Base-by-base conservation (phyloP, 2,888 invertebrate genomes). In the Mimumesa dahlbomi region DNA sequence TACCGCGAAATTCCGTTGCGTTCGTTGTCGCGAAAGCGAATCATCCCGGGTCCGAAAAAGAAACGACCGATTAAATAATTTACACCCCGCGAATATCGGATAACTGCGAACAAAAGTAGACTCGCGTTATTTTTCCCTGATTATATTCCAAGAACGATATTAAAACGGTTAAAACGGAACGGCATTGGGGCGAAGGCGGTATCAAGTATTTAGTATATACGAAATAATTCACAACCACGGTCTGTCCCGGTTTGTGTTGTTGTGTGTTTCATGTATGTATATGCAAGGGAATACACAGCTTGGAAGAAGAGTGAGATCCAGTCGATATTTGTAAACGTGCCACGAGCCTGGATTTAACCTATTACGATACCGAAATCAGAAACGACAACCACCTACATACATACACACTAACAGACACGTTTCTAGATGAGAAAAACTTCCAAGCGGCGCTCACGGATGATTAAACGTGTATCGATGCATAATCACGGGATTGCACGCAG, bases 161-260 rank as follows among this genome's bases (percentile, higher is more conserved):
- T 21, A 46, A n/a, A n/a, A 21, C 4, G 40, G 29, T 43, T 66
- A n/a, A 66, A 66, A 66, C 53, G 67, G 42, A 11, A 48, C 31
- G 34, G 52, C 29, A 48, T 53, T 58, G 19, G 46, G 48, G 53
- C 38, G 43, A 58, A 38, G 49, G 19, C 16, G 16, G n/a, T 14
- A 2, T 66, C 31, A 69, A 69, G 52, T 69, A 67, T 69, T 67
- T 50, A 69, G 13, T 46, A 22, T 19, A 40, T 54, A 38, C 6
- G 40, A 16, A 25, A 67, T 69, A 49, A 69, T 46, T 69, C 38
- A 50, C 7, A 0, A 16, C 5, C 9, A 45, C 6, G 38, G 19
- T 38, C 59, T 34, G 53, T 31, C 16, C 31, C 21, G 45, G 54
- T 56, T 59, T 67, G 46, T 56, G 29, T 2, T n/a, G 6, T 31